Evolutionary conservation across 2,888 invertebrate genomes (phyloP), one percentile per base, ranked within the genome.

Genomic region (Xestia c-nigrum): DNA sequence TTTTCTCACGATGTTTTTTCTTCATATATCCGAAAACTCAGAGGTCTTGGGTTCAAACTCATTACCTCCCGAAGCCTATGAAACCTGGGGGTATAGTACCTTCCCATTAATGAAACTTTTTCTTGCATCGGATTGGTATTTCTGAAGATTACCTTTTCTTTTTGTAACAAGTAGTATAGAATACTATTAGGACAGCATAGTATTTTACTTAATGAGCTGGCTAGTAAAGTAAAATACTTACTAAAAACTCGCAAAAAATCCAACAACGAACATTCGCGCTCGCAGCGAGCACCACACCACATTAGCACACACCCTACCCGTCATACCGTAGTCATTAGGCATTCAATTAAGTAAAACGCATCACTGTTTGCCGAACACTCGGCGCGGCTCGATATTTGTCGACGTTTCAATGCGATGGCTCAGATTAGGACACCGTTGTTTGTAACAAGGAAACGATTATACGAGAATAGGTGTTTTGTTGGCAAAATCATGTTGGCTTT

Each of bases 281-380:
- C 57, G 47, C 57, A n/a, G 16, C 76, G 52, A 76, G 43, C 71
- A 43, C 14, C 50, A 19, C 40, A 57, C 38, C 38, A 52, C 5
- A 76, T 61, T 43, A 81, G 83, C 55, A 78, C 80, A 67, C 80
- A 84, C 87, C 88, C 74, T 88, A 38, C 81, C 66, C 63, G 47
- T 81, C 85, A 86, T 84, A 76, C 81, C 64, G 88, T 78, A 91
- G 91, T 93, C 94, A 94, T 94, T 94, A 94, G 91, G 94, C 92
- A 94, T 94, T 94, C 94, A 94, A 94, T 94, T 94, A 94, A 93
- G 94, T 94, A 92, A 94, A 94, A 93, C 94, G 94, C 94, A 94
- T 91, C 89, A 87, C 75, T 94, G 94, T 95, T 94, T 95, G 92
- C 91, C 63, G 82, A 92, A 93, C 95, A 94, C 94, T 95, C 91